Percentiles rank a stretch among this genome's conserved stretches.
Conservation (phyloP, 2,888 invertebrate genomes). For the Conchocele bisecta region DNA sequence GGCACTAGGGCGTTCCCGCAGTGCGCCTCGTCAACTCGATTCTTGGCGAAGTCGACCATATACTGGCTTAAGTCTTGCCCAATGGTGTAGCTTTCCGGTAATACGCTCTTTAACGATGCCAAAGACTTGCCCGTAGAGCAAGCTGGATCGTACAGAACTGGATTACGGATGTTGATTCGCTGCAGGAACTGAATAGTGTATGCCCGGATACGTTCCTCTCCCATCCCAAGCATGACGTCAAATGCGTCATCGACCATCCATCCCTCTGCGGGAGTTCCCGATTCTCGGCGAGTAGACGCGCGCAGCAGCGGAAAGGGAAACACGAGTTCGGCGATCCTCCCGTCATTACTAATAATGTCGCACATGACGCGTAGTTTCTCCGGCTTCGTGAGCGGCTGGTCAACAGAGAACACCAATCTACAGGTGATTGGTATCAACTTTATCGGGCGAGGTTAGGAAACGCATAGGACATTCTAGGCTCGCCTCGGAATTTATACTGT, state of each 20-base stretch:
- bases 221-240: constrained; percentile 63
- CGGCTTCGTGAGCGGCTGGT: constrained; percentile 51
- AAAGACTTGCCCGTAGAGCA: constrained; percentile 68
- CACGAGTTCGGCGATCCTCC: constrained; percentile 45
- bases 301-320: constrained; percentile 65
- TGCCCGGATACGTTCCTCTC: constrained; percentile 63
- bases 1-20: constrained; percentile 65
- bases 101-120: constrained; percentile 56
- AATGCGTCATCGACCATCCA: constrained; percentile 66
- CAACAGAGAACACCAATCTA: no score
- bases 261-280: constrained; percentile 63
- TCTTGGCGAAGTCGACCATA: constrained; percentile 62
- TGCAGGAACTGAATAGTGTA: constrained; percentile 58
- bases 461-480: no score
- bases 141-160: constrained; percentile 64
- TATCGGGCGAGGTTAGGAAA: no score
- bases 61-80: constrained; percentile 68
- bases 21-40: constrained; percentile 66
- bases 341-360: constrained; percentile 37
- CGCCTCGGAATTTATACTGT: no score
- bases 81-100: constrained; percentile 63
- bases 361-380: constrained; percentile 62
- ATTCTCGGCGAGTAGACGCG: constrained; percentile 54
- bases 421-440: no score
- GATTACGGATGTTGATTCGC: constrained; percentile 28